A percentile compares a stretch with the other conserved stretches of the same genome.
phyloP scores from a whole-genome alignment of 2,113 vertebrate species.

The Nesogale talazaci region DNA sequence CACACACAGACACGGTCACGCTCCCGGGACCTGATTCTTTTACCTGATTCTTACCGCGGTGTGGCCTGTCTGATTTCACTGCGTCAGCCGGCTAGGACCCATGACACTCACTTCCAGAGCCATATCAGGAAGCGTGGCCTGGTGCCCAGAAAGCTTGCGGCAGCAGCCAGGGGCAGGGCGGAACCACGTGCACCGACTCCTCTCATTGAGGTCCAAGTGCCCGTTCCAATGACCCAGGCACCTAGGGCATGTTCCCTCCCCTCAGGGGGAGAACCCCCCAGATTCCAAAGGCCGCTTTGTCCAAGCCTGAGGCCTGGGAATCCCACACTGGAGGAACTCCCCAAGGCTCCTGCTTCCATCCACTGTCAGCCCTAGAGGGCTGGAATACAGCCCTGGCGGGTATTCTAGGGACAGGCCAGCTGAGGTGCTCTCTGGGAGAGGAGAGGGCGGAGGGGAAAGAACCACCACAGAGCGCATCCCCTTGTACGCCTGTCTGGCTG shows the following conservation, averaged over 20 bases:
- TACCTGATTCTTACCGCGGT: too few species aligned
- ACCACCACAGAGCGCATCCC: background rate
- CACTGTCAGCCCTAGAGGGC: background rate
- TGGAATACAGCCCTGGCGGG: rapidly evolving
- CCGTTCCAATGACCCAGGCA: too few species aligned
- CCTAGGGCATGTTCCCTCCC: too few species aligned
- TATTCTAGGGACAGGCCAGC: background rate
- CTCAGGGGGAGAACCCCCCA: background rate
- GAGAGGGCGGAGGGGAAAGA: background rate
- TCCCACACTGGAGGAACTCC: background rate
- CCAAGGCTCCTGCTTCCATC: background rate
- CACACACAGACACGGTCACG: too few species aligned
- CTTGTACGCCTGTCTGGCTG: too few species aligned
- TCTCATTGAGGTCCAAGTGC: background rate
- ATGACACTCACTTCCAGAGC: background rate
- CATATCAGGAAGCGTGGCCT: background rate
- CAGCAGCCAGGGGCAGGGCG: background rate
- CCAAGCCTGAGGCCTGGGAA: background rate
- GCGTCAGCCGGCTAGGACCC: too few species aligned
- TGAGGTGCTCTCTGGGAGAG: background rate
- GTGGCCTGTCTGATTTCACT: background rate
- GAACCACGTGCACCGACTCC: rapidly evolving
- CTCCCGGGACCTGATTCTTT: background rate
- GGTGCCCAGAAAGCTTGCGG: background rate
- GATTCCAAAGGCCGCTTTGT: background rate